Evolutionary conservation across 1,140 invertebrate species (phyloP).

Genomic region (Plutomurus gul): DNA sequence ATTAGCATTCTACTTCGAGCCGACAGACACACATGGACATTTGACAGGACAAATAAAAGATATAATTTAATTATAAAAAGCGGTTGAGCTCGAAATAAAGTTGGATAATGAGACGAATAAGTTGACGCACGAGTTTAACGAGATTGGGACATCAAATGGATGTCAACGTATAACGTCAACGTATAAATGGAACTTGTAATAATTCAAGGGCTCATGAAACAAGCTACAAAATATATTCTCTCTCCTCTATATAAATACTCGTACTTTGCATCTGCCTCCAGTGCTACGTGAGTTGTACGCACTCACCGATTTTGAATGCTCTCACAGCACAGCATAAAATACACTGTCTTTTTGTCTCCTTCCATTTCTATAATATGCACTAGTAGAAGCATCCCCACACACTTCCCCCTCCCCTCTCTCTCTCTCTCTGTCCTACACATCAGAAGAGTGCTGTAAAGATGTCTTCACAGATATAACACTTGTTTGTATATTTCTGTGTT

Average conservation of each 20-base stretch:
- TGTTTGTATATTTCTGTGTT: not conserved
- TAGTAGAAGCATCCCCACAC: too few relatives aligned
- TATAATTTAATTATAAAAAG: conserved; percentile 42
- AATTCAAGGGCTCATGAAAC: conserved; percentile 26
- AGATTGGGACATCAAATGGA: conserved; percentile 41
- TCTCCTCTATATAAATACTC: too few relatives aligned
- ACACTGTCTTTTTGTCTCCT: too few relatives aligned
- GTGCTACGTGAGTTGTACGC: too few relatives aligned
- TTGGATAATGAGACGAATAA: conserved; percentile 34
- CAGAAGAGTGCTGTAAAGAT: not conserved
- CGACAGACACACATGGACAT: conserved; percentile 15
- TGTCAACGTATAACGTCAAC: conserved; percentile 45
- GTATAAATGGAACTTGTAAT: conserved; percentile 26
- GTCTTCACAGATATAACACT: conserved; percentile 23
- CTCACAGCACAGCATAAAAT: too few relatives aligned
- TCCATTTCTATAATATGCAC: too few relatives aligned
- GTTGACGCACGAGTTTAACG: conserved; percentile 36
- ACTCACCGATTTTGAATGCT: too few relatives aligned
- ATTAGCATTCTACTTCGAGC: conserved; percentile 1
- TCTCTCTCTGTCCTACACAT: not conserved
- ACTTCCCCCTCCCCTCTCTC: too few relatives aligned
- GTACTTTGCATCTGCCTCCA: too few relatives aligned
- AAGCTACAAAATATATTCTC: not conserved
- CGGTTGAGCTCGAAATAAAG: conserved; percentile 33
- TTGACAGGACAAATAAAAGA: conserved; percentile 19